phyloP scores from a whole-genome alignment of 92 coral and sea anemone species.

The Pocillopora meandrina region DNA sequence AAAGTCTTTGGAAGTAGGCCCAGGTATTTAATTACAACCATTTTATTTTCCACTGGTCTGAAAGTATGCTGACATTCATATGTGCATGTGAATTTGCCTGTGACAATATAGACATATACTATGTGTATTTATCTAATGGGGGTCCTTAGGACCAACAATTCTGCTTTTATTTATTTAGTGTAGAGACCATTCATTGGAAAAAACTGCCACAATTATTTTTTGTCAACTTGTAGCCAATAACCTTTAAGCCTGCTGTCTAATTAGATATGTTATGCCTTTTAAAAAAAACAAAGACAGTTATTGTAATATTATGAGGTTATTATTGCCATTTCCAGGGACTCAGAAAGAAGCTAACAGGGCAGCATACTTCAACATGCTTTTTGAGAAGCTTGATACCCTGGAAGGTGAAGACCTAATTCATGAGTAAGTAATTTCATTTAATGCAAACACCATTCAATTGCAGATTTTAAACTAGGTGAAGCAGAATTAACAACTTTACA shows the following conservation, averaged over 20 bases:
- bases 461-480: neutral
- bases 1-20: conserved; percentile 42
- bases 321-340: conserved; percentile 1
- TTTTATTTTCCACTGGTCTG: neutral
- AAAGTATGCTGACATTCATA: neutral
- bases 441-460: conserved; percentile 17
- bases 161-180: neutral
- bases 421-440: conserved; percentile 31
- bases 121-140: conserved; percentile 3
- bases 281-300: neutral
- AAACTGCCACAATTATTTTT: neutral
- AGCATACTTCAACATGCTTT: conserved; percentile 21
- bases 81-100: conserved; percentile 8
- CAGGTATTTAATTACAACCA: neutral
- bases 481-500: too few species aligned
- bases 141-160: neutral
- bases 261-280: neutral
- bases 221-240: neutral
- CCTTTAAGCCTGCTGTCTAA: neutral
- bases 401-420: conserved; percentile 38
- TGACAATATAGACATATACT: neutral
- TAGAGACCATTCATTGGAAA: neutral
- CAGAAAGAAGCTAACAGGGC: conserved; percentile 38
- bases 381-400: conserved; percentile 37
- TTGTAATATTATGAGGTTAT: neutral